Evolutionary conservation across 2,888 invertebrate species (phyloP).

Genomic region (Tiliacea citrago): DNA sequence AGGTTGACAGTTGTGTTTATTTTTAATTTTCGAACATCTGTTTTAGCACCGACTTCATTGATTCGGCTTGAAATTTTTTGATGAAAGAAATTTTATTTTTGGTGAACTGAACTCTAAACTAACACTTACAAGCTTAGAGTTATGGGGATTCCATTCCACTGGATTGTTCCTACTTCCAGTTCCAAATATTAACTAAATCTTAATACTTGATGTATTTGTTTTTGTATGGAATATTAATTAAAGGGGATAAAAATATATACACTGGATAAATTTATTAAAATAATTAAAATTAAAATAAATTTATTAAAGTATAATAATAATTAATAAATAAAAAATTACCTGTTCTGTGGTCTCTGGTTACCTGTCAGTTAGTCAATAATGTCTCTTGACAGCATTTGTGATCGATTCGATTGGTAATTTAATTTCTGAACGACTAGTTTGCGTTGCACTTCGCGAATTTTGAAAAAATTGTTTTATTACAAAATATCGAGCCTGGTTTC

Average conservation of each 20-base stretch:
- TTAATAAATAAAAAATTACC: background rate
- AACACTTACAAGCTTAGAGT: background rate
- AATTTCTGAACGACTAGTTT: slow-evolving; percentile 51
- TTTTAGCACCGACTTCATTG: slow-evolving; percentile 44
- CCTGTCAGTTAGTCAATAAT: background rate
- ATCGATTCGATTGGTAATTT: slow-evolving; percentile 20
- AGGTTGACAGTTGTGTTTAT: slow-evolving; percentile 72
- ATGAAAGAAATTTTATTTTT: background rate
- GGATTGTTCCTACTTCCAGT: background rate
- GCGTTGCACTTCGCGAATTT: slow-evolving; percentile 32
- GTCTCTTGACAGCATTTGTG: slow-evolving; percentile 4
- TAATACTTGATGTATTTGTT: too few species aligned
- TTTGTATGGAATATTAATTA: too few species aligned
- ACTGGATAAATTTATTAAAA: too few species aligned
- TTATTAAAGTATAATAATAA: too few species aligned
- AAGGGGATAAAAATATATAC: too few species aligned
- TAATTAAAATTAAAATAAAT: too few species aligned
- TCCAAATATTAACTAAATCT: background rate
- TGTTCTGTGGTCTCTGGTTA: background rate
- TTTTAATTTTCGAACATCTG: slow-evolving; percentile 66
- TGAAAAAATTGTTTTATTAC: slow-evolving; percentile 24
- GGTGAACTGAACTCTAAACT: too few species aligned
- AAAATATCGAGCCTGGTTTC: slow-evolving; percentile 23
- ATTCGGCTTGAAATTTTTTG: slow-evolving; percentile 15
- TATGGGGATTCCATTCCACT: too few species aligned